Conservation (phyloP, 2,113 vertebrate species). For the Hipposideros armiger region DNA sequence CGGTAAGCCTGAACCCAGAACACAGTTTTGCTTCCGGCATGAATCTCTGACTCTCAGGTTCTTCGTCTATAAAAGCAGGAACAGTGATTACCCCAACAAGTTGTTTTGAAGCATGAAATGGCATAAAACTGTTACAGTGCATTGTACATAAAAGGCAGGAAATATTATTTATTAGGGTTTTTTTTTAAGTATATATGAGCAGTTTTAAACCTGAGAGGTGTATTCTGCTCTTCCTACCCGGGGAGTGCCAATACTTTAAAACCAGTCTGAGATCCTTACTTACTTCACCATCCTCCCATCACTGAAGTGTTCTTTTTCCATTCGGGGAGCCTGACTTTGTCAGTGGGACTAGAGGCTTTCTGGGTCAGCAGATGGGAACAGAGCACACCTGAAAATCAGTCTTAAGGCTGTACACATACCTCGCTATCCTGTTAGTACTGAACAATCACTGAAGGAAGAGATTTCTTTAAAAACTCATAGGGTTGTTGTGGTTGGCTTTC, state of each 20-base stretch:
- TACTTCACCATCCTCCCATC: neutral
- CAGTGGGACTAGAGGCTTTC: neutral
- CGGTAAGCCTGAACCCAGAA: neutral
- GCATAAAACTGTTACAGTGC: neutral
- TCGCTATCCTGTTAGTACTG: neutral
- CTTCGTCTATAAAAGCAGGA: neutral
- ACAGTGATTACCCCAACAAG: neutral
- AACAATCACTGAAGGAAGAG: neutral
- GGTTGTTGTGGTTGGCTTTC: neutral
- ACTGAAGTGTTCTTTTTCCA: too few species aligned
- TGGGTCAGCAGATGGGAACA: neutral
- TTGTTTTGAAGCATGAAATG: neutral
- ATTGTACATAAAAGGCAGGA: neutral
- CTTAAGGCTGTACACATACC: neutral
- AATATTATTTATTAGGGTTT: neutral
- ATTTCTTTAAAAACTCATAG: neutral
- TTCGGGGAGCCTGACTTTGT: neutral
- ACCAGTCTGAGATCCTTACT: neutral
- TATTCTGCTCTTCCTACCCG: neutral
- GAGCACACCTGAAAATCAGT: neutral
- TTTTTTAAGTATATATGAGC: neutral
- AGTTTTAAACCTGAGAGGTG: neutral
- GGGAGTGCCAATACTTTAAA: neutral
- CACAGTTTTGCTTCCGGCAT: neutral
- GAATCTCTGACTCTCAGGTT: neutral